Conservation (phyloP, 2,113 vertebrate species). For the Raja brachyura region DNA sequence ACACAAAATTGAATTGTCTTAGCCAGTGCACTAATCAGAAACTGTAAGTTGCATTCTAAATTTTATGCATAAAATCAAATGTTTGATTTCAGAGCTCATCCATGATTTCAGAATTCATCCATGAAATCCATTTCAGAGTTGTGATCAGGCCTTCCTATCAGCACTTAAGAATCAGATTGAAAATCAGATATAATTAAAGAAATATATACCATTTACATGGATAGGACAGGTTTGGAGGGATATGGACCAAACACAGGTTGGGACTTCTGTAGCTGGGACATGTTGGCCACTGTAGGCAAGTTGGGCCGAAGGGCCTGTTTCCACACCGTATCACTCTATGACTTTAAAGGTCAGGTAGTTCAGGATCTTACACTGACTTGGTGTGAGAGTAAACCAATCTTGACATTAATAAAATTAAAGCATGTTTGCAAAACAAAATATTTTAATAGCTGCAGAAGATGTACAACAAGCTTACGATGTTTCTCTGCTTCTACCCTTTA, state of each 20-base stretch:
- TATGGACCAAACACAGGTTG: too few species aligned
- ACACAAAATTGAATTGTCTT: neutral
- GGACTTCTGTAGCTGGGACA: too few species aligned
- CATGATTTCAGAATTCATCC: too few species aligned
- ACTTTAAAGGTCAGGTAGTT: neutral
- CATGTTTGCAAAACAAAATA: neutral
- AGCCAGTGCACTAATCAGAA: neutral
- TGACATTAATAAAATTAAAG: neutral
- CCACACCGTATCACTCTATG: too few species aligned
- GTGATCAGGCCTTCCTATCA: neutral
- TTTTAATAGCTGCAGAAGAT: too few species aligned
- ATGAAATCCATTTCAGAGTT: neutral
- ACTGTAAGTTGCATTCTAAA: neutral
- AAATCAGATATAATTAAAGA: too few species aligned
- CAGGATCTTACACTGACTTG: neutral
- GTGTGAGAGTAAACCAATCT: neutral
- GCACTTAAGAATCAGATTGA: neutral
- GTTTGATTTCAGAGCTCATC: too few species aligned
- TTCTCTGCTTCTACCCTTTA: neutral
- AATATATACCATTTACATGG: too few species aligned
- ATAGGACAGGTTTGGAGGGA: too few species aligned
- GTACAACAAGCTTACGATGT: neutral
- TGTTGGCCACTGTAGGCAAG: too few species aligned
- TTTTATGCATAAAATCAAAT: neutral
- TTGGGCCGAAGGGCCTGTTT: too few species aligned